Base-by-base conservation (phyloP, 2,113 vertebrate genomes). In the Chamaea fasciata region DNA sequence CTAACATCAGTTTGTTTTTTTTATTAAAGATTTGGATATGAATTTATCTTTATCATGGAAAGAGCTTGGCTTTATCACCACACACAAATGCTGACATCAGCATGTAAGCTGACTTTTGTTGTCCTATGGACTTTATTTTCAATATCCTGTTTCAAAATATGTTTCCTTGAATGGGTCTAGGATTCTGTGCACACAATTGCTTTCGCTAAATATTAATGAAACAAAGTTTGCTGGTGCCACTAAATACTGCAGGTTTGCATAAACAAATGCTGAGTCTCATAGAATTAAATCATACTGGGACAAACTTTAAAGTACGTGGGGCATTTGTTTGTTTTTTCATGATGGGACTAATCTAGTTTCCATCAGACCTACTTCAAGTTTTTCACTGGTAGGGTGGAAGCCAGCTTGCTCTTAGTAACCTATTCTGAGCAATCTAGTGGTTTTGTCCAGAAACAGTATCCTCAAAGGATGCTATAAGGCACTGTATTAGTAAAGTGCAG, bases 41-140 rank as follows among this genome's bases (percentile, higher is more conserved):
- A 98, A 97, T 97, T 98, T 97, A 97, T 94, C 97, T 98, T 97
- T 98, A 97, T 97, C 94, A 96, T 97, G 97, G 97, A 98, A 98
- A 97, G 97, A 94, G 82, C 75, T 87, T 57, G 93, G 95, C 94
- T 97, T 98, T 98, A 98, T 98, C 95, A 93, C 46, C 15, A 41
- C 70, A 89, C 83, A 96, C 84, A 97, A 97, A 97, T 96, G 94
- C 97, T 96, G 95, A 97, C 94, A 96, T 97, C 96, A 97, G 97
- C 95, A 95, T 46, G 90, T 83, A 96, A 95, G 96, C 94, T 93
- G 95, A 96, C 82, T 95, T 96, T 92, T 97, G 92, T 92, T 97
- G 95, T 92, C 95, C 96, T 97, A 86, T 94, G 67, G 87, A 97
- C 90, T 96, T 97, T 91, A 95, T 96, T 97, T 98, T 96, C 97